A percentile compares a stretch with the other conserved stretches of the same genome.
phyloP scores from a whole-genome alignment of 2,888 invertebrate genomes.

The Steinernema scapterisci region DNA sequence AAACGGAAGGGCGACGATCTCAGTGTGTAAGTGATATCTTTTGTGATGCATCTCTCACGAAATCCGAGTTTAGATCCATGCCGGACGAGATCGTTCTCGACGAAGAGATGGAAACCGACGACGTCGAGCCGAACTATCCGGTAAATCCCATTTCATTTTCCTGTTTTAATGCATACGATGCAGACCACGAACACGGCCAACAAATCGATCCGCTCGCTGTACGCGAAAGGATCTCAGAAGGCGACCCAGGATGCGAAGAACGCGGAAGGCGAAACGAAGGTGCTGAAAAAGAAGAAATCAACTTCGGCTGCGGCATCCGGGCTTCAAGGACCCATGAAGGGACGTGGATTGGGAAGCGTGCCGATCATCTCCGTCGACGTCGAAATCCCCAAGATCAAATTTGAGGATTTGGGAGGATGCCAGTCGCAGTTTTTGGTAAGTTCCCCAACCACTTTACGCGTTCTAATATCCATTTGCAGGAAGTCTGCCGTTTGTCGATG shows the following conservation, averaged over 20 bases:
- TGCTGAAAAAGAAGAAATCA: background rate
- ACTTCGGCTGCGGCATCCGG: background rate
- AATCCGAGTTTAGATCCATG: background rate
- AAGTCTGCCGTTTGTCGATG: slow-evolving; percentile 68
- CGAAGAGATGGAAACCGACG: background rate
- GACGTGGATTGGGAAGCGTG: background rate
- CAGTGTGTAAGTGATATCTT: background rate
- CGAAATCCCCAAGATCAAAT: slow-evolving; percentile 21
- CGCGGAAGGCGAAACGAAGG: background rate
- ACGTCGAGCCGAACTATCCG: slow-evolving; percentile 25
- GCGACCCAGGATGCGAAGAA: background rate
- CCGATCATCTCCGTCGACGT: background rate
- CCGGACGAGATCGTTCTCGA: slow-evolving; percentile 17
- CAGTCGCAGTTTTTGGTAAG: slow-evolving; percentile 42
- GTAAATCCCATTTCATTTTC: background rate
- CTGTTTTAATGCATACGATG: background rate
- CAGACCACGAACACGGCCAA: slow-evolving; percentile 37
- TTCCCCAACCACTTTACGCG: too few relatives aligned
- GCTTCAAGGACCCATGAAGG: background rate
- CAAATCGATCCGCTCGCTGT: slow-evolving; percentile 34
- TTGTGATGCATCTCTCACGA: background rate
- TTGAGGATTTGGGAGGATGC: slow-evolving; percentile 36
- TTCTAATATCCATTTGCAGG: too few relatives aligned
- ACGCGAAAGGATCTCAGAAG: slow-evolving; percentile 14
- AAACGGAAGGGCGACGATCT: slow-evolving; percentile 16